These are phyloP conservation scores for Tragelaphus oryx DNA, from an alignment of 2,797 vertebrate genomes.

Conservation along the genomic window DNA sequence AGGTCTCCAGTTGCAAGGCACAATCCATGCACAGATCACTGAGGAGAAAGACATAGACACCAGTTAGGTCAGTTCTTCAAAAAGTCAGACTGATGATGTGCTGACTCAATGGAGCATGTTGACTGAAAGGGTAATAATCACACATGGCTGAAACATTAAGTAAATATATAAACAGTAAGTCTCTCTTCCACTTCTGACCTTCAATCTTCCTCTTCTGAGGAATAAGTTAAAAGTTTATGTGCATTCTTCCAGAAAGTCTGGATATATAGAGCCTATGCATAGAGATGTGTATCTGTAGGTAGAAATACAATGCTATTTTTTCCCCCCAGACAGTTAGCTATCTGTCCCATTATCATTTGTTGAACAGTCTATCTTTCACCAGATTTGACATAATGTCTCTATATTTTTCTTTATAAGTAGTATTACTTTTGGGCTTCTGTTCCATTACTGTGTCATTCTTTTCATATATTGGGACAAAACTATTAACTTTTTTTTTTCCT, in stretches of 20 bases:
- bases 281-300: background rate
- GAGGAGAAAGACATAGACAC: constrained; percentile 49
- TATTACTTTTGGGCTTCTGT: background rate
- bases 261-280: background rate
- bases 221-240: background rate
- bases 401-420: constrained; percentile 2
- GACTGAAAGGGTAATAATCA: background rate
- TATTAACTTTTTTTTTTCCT: background rate
- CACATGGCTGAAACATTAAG: background rate
- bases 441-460: background rate
- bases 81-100: background rate
- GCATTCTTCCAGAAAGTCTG: background rate
- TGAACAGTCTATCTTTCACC: background rate
- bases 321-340: background rate
- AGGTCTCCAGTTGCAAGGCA: constrained; percentile 99
- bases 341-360: background rate
- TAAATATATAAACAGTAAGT: background rate
- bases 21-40: constrained; percentile 99
- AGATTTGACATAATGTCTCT: background rate
- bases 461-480: background rate
- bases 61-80: constrained; percentile 25
- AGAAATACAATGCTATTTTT: background rate
- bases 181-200: background rate
- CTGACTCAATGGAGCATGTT: background rate
- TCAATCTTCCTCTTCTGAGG: background rate